Percentiles rank a stretch among this genome's conserved stretches.
Evolutionary conservation across 2,113 vertebrate species (phyloP).

Genomic region (Hydrolagus affinis): DNA sequence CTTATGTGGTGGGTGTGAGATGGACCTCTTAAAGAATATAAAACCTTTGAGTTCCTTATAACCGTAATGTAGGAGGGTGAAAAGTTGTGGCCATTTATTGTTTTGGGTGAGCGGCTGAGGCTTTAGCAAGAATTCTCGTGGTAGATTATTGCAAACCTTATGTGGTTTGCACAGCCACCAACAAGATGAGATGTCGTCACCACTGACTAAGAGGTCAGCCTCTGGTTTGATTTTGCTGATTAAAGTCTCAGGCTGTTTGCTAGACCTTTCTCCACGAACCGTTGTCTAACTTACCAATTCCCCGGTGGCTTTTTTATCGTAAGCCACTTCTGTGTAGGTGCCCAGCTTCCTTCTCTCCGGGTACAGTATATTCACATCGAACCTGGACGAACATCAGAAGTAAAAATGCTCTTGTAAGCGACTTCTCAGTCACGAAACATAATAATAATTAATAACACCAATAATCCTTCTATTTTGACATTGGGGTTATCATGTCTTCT

Average conservation of each 20-base stretch:
- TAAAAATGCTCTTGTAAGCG: neutral
- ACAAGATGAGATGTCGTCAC: neutral
- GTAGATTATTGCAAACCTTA: too few species aligned
- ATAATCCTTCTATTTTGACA: too few species aligned
- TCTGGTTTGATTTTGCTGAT: neutral
- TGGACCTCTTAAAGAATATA: too few species aligned
- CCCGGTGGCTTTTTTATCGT: constrained; percentile 40
- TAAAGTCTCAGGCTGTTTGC: neutral
- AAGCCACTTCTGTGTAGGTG: constrained; percentile 42
- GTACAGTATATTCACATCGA: constrained; percentile 48
- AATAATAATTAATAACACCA: too few species aligned
- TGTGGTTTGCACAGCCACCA: neutral
- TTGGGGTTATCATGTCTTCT: too few species aligned
- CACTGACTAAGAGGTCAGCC: neutral
- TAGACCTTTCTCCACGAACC: neutral
- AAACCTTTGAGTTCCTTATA: too few species aligned
- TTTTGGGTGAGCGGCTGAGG: too few species aligned
- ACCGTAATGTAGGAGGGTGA: too few species aligned
- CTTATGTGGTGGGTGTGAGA: too few species aligned
- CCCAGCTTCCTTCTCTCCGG: constrained; percentile 44
- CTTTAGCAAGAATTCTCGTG: too few species aligned
- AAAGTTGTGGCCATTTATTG: too few species aligned
- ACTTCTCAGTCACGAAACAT: too few species aligned
- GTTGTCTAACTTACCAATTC: constrained; percentile 40
- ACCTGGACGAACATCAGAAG: constrained; percentile 39